Base-by-base conservation (phyloP, 2,888 invertebrate species). In the Tuta absoluta region DNA sequence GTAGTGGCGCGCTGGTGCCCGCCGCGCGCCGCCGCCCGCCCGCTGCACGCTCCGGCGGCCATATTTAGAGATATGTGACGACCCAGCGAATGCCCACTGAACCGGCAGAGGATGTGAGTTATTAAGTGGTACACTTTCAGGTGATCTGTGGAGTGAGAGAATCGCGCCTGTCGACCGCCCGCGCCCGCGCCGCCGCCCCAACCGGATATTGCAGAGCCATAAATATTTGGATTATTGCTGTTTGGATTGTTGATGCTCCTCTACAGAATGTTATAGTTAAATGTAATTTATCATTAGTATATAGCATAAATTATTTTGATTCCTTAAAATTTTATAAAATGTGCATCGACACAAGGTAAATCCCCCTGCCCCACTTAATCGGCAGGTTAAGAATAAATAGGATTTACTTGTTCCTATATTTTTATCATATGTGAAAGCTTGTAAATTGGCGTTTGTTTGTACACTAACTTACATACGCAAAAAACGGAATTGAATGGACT, bases 51-150 rank as follows among this genome's bases (percentile, higher is more conserved):
- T 87, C 81, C 83, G 82, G 68, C 82, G 87, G 77, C 79, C 89
- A 85, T 90, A 91, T 91, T 91, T 91, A 89, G 90, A 91, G 87
- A 89, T 89, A 84, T 86, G 90, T 89, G 90, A 88, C 91, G 89
- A 87, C 87, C 86, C 90, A 91, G 83, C 87, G 90, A 79, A 77
- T 87, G 89, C 88, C 85, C 91, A 91, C 76, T 91, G 91, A 91
- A 85, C 91, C 88, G 91, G 79, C 81, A 82, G 84, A 86, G 89
- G 90, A 90, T 88, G 90, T 87, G 91, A 90, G 91, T 88, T 86
- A 90, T 90, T 90, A 89, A 89, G 89, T 89, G 87, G 87, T 89
- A 88, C 88, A 89, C 87, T 87, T 88, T 89, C 91, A 91, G 89
- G 86, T 91, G 90, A 90, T 89, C 91, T 87, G 86, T 89, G 88